Base-by-base conservation (phyloP, 2,888 invertebrate genomes). In the Muschampia plurimacula region DNA sequence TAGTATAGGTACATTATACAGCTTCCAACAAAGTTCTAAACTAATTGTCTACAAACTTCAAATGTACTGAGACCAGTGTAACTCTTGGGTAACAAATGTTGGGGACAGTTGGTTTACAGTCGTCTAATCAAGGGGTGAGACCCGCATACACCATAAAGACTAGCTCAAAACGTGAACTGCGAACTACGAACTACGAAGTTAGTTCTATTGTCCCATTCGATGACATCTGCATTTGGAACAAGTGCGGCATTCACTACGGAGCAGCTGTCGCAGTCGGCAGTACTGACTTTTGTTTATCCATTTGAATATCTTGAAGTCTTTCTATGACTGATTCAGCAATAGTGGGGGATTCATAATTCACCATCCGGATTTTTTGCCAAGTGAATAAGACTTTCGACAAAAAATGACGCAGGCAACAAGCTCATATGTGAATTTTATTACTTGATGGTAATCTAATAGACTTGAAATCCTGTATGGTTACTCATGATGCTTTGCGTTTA, bases 41-140 rank as follows among this genome's bases (percentile, higher is more conserved):
- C 59, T 52, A n/a, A 71, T 67, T 71, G 60, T 60, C 60, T 67
- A 36, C 65, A 72, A 79, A 80, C 77, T 76, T 67, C 75, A 59
- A 73, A 79, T 77, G 74, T 77, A 74, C 77, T 77, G 52, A 64
- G 67, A 59, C 62, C 63, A 60, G 55, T 71, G 72, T 75, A 78
- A 77, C 75, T 77, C 72, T 39, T 75, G 66, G 70, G 75, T 71
- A 77, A 78, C 78, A 78, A 81, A 79, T 83, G 81, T 78, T 75
- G 78, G 76, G 83, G 82, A 84, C 83, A 81, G 82, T 81, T 83
- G 67, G 75, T 69, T 68, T 10, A 32, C 64, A 69, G 76, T 75
- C 74, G 52, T 85, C 84, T 83, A 87, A 86, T 87, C 85, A 85
- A 80, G 81, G 83, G 78, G 76, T 75, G 69, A 72, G 74, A 77